A percentile compares a stretch with the other conserved stretches of the same genome.
Conservation (phyloP, 2,888 invertebrate genomes). For the Drosophila flavopinicola region DNA sequence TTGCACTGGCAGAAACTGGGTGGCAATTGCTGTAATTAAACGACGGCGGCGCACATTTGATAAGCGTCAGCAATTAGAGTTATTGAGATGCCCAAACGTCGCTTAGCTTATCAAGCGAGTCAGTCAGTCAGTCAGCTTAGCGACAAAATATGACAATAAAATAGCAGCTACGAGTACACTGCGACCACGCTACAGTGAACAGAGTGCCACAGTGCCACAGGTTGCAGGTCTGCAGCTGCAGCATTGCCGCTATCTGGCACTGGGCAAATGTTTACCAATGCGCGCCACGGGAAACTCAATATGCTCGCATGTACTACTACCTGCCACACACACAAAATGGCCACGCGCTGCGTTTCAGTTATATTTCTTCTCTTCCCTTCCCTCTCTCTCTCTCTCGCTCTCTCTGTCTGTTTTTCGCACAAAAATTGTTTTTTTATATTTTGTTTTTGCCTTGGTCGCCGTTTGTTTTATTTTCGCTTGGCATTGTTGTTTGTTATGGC, state of each 20-base stretch:
- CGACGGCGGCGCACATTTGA: slow-evolving; percentile 49
- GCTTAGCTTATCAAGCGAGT: slow-evolving; percentile 50
- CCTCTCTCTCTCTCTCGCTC: no score
- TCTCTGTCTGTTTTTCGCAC: slow-evolving; percentile 65
- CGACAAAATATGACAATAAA: slow-evolving; percentile 59
- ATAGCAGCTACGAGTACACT: slow-evolving; percentile 12
- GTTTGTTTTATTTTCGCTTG: slow-evolving; percentile 53
- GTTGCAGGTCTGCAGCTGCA: slow-evolving; percentile 9
- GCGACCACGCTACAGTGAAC: slow-evolving; percentile 30
- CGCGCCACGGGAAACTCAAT: slow-evolving; percentile 76
- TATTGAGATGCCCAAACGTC: slow-evolving; percentile 64
- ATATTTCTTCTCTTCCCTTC: slow-evolving; percentile 31
- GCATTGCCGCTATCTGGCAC: slow-evolving; percentile 8
- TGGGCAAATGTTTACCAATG: slow-evolving; percentile 70
- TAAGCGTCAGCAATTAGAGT: slow-evolving; percentile 70
- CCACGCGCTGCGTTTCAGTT: slow-evolving; percentile 57
- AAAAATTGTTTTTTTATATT: slow-evolving; percentile 46
- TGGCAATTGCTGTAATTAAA: slow-evolving; percentile 68
- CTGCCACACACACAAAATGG: slow-evolving; percentile 47
- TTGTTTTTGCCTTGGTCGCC: slow-evolving; percentile 48
- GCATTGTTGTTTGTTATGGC: slow-evolving; percentile 70
- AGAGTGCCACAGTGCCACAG: slow-evolving; percentile 19
- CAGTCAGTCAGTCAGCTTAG: slow-evolving; percentile 42
- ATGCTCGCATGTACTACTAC: slow-evolving; percentile 36
- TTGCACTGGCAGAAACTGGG: no score